Conservation (phyloP, 2,888 invertebrate species). For the Bedellia somnulentella region DNA sequence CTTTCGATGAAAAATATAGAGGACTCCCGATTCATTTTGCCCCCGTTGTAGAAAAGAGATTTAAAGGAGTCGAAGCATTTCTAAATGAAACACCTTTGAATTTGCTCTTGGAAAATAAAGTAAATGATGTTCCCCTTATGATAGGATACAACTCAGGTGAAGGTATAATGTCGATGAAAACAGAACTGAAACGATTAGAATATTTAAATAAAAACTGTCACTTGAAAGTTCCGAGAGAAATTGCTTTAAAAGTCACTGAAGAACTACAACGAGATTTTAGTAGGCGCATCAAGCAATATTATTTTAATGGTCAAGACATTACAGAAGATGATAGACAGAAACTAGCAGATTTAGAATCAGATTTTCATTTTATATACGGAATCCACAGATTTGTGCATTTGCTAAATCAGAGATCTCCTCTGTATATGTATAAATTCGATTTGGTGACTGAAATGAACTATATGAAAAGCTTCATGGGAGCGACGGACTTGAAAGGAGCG, state of each 20-base stretch:
- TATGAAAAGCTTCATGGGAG: slow-evolving; percentile 18
- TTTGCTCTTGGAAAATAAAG: slow-evolving; percentile 18
- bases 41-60: slow-evolving; percentile 28
- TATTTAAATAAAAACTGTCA: slow-evolving; percentile 20
- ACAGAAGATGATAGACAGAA: slow-evolving; percentile 14
- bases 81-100: slow-evolving; percentile 21
- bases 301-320: slow-evolving; percentile 19
- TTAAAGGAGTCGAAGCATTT: slow-evolving; percentile 20
- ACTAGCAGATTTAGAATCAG: slow-evolving; percentile 1
- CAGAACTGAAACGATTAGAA: slow-evolving; percentile 17
- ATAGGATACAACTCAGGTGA: slow-evolving; percentile 30
- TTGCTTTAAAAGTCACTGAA: slow-evolving; percentile 16
- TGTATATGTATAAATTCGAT: slow-evolving; percentile 29
- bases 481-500: slow-evolving; percentile 23
- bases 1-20: slow-evolving; percentile 22
- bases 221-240: slow-evolving; percentile 22
- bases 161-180: slow-evolving; percentile 20
- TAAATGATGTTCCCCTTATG: slow-evolving; percentile 24
- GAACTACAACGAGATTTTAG: slow-evolving; percentile 21
- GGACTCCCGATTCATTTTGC: slow-evolving; percentile 25
- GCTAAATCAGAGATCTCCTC: slow-evolving; percentile 15
- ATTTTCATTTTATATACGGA: slow-evolving; percentile 8
- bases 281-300: slow-evolving; percentile 21
- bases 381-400: slow-evolving; percentile 23
- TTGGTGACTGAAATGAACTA: slow-evolving; percentile 29